Evolutionary conservation across 2,888 invertebrate species (phyloP), one percentile per base, ranked within the genome.

Genomic region (Tipula vernalis): DNA sequence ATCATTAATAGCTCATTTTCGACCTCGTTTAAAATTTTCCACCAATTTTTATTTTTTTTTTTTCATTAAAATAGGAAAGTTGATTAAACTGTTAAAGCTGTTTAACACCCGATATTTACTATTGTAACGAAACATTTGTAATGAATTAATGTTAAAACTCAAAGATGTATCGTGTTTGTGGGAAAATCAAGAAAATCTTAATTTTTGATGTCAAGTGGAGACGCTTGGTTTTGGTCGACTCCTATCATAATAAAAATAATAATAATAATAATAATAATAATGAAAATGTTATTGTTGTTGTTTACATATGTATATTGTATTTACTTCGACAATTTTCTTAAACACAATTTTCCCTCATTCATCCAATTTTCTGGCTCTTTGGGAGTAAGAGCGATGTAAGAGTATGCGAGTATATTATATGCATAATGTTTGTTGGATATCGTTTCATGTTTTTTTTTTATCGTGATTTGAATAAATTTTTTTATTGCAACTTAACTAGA

Each of bases 401-500:
- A 71, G 71, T 71, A 28, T 10, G 28, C 71, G 71, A 71, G 71
- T 71, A 5, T 51, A 71, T 71, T 71, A 28, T 71, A 28, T 71
- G 71, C 71, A 71, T 71, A 71, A 71, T 28, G 28, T 28, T 71
- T 71, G 28, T 71, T 71, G 10, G 71, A 71, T 71, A 36, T 84
- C 84, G 41, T 39, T 84, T 84, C 84, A 39, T 84, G 41, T 84
- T 39, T 41, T 39, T 84, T 41, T 39, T 39, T 84, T 84, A 84
- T 84, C 39, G 84, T 84, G 84, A 84, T 84, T 84, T 84, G 84
- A 84, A 84, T 84, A 84, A 84, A n/a, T 84, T 84, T 84, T 84
- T 18, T 28, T 28, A 28, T 71, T 71, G 71, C 28, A 71, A 84
- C 41, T 84, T 41, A 84, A 84, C 36, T 13, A 28, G 6, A 84